Base-by-base conservation (phyloP, 2,888 invertebrate species). In the Melipona bicolor region DNA sequence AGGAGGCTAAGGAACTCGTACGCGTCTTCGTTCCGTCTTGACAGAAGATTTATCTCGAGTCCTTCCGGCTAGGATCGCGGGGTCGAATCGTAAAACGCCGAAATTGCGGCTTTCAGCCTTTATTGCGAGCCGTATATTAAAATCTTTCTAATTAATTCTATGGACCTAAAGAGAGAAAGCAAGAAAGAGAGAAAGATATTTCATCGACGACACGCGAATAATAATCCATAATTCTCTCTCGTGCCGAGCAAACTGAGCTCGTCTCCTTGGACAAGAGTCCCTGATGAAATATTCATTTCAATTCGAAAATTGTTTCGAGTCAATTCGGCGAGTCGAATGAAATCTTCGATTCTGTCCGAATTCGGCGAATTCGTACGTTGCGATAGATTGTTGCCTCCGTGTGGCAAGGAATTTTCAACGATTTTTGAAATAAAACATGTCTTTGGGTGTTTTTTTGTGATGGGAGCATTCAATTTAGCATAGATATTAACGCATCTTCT, bases 1-100 rank as follows among this genome's bases (percentile, higher is more conserved):
- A 75, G 82, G 82, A 81, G 85, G 88, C 89, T 87, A 87, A 89
- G 85, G 83, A 89, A 89, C 89, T 84, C 81, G 68, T 70, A 54
- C 82, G 87, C 79, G 59, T n/a, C n/a, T n/a, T n/a, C n/a, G n/a
- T 84, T 88, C 86, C 74, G 78, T 80, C 83, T 59, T 72, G 80
- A 77, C 81, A n/a, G 65, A 81, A 82, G 85, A 85, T 85, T 85
- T 83, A 86, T 83, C 82, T 79, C 76, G 76, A 70, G 70, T 77
- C 52, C 69, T 73, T 76, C 72, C 69, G 71, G 65, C 80, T 59
- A 72, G 80, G 80, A 85, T 76, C 80, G 74, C 69, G 80, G 49
- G 83, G 80, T 85, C 83, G 80, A 78, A 72, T 85, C 83, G 80
- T 83, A 84, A 83, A 85, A 64, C 72, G 71, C 54, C 75, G 82